phyloP scores from a whole-genome alignment of 2,113 vertebrate genomes.

The Toxostoma redivivum region DNA sequence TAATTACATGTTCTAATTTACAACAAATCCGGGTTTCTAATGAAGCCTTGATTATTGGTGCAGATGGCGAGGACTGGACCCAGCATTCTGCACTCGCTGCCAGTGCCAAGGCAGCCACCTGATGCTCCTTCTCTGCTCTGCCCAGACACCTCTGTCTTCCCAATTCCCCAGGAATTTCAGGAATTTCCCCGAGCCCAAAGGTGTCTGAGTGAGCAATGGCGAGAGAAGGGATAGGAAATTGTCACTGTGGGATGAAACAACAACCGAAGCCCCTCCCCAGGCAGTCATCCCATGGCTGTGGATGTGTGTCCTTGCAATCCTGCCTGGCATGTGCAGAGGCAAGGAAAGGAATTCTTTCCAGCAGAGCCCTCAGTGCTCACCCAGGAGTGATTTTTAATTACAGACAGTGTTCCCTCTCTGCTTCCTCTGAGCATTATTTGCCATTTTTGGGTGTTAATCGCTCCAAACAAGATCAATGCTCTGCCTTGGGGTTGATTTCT shows the following conservation, averaged over 20 bases:
- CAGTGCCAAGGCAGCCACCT: background rate
- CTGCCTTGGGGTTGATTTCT: background rate
- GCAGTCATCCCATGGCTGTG: background rate
- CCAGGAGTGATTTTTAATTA: background rate
- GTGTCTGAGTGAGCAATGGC: background rate
- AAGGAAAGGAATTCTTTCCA: background rate
- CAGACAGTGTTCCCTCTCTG: background rate
- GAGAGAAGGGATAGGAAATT: background rate
- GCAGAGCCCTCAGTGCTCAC: background rate
- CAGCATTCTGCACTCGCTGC: background rate
- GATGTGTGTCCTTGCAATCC: background rate
- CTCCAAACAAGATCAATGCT: background rate
- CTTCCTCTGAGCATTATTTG: background rate
- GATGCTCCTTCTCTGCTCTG: background rate
- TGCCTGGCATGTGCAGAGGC: background rate
- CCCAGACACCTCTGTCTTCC: background rate
- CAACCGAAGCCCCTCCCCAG: background rate
- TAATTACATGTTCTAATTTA: slow-evolving; percentile 55
- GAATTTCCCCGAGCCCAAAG: background rate
- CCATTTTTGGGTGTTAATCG: background rate
- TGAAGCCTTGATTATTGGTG: slow-evolving; percentile 30
- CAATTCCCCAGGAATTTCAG: background rate
- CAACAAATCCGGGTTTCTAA: slow-evolving; percentile 40
- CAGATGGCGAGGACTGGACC: slow-evolving; percentile 22
- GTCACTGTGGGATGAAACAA: background rate